Percentiles rank a stretch among this genome's conserved stretches.
Evolutionary conservation across 37 sponge, comb jelly and placozoan species (phyloP).

Genomic region (Haliclona indistincta): DNA sequence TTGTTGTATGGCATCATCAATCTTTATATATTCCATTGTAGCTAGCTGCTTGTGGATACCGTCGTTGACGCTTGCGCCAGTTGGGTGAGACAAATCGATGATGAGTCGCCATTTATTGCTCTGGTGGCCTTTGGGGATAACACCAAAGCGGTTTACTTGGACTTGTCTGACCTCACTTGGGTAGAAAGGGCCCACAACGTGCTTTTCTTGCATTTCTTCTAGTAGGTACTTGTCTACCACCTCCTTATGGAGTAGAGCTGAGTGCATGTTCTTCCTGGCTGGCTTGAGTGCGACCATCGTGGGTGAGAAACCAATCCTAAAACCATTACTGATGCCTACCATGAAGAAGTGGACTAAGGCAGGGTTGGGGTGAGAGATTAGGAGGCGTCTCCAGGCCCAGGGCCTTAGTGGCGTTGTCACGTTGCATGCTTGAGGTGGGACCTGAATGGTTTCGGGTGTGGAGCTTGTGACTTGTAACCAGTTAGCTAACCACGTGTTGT

Average conservation of each 20-base stretch:
- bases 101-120: slow-evolving; percentile 19
- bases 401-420: too few species aligned
- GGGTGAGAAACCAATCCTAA: neutral
- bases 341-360: neutral
- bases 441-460: neutral
- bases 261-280: neutral
- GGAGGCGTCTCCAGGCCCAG: too few species aligned
- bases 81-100: slow-evolving; percentile 25
- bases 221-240: neutral
- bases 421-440: too few species aligned
- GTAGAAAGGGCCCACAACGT: neutral
- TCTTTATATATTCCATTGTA: neutral
- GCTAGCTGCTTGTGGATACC: neutral
- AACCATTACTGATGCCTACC: neutral
- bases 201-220: neutral
- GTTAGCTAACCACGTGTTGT: neutral
- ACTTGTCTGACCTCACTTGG: too few species aligned
- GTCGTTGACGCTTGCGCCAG: too few species aligned
- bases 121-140: slow-evolving; percentile 10
- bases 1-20: slow-evolving; percentile 9
- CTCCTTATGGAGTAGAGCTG: neutral
- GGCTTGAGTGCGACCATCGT: neutral
- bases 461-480: slow-evolving; percentile 5
- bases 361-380: neutral
- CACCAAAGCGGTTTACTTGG: slow-evolving; percentile 6